Base-by-base conservation (phyloP, 2,113 vertebrate species). In the Hippocampus guttulatus region DNA sequence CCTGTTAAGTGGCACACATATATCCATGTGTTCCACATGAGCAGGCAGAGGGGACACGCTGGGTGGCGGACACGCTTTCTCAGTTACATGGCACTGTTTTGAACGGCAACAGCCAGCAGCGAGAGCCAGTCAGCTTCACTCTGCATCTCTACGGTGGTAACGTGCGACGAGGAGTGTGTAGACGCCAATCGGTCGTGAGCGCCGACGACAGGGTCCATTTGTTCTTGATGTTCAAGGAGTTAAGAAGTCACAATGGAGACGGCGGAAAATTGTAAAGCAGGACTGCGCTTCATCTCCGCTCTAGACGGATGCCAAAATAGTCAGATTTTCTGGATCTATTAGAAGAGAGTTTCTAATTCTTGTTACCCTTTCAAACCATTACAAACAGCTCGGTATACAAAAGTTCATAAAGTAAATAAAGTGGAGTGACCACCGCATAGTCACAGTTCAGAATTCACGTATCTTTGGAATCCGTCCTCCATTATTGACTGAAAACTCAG, bases 1-100 rank as follows among this genome's bases (percentile, higher is more conserved):
- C 81, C 77, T 81, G 82, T 84, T 89, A 90, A 90, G 85, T 88
- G 88, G 88, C 88, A 90, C 88, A 90, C 86, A 89, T 88, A 89
- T 85, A 89, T 91, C 88, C 82, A 86, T 88, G 87, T 87, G 85
- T 89, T 91, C 83, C 88, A 88, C 88, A 88, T 89, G 88, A 90
- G 77, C 78, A 81, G 54, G 78, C 87, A 87, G 77, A 84, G 76
- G 79, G 81, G 76, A 84, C 82, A 86, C 74, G 75, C 84, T 88
- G 84, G 81, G 83, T 88, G 85, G 85, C 87, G 80, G 82, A 51
- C 68, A 76, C 62, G 82, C 88, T 88, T 88, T 87, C 89, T 91
- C 86, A 88, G 85, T 90, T 90, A 90, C 88, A 89, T 77, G 66
- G 57, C 47, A 84, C 84, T 88, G 84, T 89, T 85, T 81, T 77